Evolutionary conservation across 2,888 invertebrate species (phyloP).

Genomic region (Athalia rosae): DNA sequence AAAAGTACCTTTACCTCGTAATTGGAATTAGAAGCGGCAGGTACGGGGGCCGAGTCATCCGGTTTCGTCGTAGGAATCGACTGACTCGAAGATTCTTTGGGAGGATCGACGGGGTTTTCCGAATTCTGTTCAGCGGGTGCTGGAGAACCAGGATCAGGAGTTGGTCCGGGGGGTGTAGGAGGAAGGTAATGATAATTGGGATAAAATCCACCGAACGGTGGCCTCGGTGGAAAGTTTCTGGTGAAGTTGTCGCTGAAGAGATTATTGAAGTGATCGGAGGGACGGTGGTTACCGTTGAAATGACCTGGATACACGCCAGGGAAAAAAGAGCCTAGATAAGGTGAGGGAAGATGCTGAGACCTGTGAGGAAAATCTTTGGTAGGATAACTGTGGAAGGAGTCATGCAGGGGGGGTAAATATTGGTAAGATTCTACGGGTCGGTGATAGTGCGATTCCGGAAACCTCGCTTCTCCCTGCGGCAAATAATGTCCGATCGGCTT

Average conservation of each 20-base stretch:
- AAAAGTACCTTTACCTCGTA: conserved; percentile 48
- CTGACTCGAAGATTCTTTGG: conserved; percentile 7
- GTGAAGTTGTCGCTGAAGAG: conserved; percentile 44
- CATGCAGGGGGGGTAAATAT: conserved; percentile 16
- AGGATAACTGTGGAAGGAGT: conserved; percentile 30
- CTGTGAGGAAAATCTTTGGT: conserved; percentile 1
- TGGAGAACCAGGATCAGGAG: background rate
- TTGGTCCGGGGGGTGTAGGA: conserved; percentile 5
- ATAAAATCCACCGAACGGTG: conserved; percentile 41
- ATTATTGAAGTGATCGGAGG: conserved; percentile 37
- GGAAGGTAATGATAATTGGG: conserved; percentile 23
- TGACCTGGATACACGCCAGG: conserved; percentile 2
- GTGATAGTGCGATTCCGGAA: background rate
- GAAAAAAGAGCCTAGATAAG: conserved; percentile 26
- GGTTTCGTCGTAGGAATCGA: conserved; percentile 28
- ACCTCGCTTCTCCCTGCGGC: background rate
- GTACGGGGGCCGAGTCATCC: background rate
- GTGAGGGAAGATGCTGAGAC: conserved; percentile 3
- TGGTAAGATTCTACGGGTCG: conserved; percentile 9
- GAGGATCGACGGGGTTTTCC: conserved; percentile 1
- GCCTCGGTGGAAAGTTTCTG: conserved; percentile 38
- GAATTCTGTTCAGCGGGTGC: background rate
- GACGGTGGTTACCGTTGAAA: conserved; percentile 30
- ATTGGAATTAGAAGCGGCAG: conserved; percentile 39
- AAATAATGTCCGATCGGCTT: conserved; percentile 5